Evolutionary conservation across 2,797 vertebrate genomes (phyloP).

Genomic region (Phoeniculus purpureus): DNA sequence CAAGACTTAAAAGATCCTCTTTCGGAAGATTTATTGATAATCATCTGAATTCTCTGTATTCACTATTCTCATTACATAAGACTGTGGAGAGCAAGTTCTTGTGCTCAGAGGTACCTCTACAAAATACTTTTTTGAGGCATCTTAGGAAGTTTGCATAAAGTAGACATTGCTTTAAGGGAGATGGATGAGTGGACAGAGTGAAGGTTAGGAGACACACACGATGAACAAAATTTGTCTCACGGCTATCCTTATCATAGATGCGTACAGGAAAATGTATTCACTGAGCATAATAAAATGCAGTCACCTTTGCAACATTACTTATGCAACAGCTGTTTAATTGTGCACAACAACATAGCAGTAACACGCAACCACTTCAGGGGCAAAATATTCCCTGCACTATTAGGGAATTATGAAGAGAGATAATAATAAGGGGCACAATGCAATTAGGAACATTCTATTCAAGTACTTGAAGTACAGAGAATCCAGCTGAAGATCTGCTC

Average conservation of each 20-base stretch:
- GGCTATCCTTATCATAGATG: background rate
- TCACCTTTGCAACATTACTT: constrained; percentile 31
- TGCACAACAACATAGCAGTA: constrained; percentile 21
- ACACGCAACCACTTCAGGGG: constrained; percentile 9
- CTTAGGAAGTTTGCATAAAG: background rate
- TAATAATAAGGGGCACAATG: constrained; percentile 2
- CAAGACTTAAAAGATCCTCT: background rate
- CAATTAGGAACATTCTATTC: background rate
- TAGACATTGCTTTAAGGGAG: background rate
- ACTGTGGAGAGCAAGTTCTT: background rate
- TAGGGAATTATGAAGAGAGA: constrained; percentile 30
- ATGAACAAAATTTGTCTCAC: background rate
- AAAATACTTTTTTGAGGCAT: background rate
- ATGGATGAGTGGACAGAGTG: background rate
- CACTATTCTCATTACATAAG: background rate
- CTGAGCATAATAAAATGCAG: constrained; percentile 27
- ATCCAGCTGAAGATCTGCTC: background rate
- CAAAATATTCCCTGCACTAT: constrained; percentile 50
- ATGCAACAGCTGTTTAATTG: constrained; percentile 54
- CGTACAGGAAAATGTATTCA: constrained; percentile 2
- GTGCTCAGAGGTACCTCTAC: background rate
- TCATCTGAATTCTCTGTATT: background rate
- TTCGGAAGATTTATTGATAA: background rate
- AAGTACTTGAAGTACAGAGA: background rate
- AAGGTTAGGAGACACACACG: background rate